A percentile compares a stretch with the other conserved stretches of the same genome.
phyloP scores from a whole-genome alignment of 2,888 invertebrate genomes.

The Apamea epomidion region DNA sequence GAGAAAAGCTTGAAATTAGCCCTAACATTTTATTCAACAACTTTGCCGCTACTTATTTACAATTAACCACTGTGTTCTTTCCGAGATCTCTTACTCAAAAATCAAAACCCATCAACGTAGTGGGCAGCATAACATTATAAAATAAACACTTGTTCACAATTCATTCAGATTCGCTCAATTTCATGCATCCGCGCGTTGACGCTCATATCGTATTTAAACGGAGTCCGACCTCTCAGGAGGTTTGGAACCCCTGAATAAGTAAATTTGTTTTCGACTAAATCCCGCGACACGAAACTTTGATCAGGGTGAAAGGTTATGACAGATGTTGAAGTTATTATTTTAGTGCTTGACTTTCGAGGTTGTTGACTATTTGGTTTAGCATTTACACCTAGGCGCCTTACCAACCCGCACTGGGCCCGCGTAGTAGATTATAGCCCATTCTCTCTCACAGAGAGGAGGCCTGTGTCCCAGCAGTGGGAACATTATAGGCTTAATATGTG shows the following conservation, averaged over 20 bases:
- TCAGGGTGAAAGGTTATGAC: constrained; percentile 40
- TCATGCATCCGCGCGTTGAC: constrained; percentile 63
- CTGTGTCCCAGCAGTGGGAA: background rate
- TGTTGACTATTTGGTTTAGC: background rate
- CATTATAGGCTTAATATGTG: background rate
- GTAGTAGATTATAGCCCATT: too few relatives aligned
- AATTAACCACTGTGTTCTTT: background rate
- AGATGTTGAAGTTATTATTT: constrained; percentile 49
- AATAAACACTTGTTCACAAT: constrained; percentile 55
- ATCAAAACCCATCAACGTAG: constrained; percentile 16
- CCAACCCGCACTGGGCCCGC: background rate
- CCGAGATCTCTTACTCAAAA: background rate
- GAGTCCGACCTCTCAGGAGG: constrained; percentile 49
- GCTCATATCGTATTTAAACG: constrained; percentile 69
- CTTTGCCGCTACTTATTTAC: background rate
- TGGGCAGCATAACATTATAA: constrained; percentile 20
- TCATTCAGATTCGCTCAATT: constrained; percentile 64
- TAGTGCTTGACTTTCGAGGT: constrained; percentile 4
- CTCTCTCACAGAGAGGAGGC: background rate
- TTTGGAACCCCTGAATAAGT: constrained; percentile 56
- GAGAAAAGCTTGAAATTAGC: background rate
- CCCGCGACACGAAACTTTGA: constrained; percentile 61
- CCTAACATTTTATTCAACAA: background rate
- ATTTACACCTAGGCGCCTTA: background rate
- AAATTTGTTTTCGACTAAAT: constrained; percentile 62